Evolutionary conservation across 2,888 invertebrate genomes (phyloP), one percentile per base, ranked within the genome.

Genomic region (Abscondita cerata): DNA sequence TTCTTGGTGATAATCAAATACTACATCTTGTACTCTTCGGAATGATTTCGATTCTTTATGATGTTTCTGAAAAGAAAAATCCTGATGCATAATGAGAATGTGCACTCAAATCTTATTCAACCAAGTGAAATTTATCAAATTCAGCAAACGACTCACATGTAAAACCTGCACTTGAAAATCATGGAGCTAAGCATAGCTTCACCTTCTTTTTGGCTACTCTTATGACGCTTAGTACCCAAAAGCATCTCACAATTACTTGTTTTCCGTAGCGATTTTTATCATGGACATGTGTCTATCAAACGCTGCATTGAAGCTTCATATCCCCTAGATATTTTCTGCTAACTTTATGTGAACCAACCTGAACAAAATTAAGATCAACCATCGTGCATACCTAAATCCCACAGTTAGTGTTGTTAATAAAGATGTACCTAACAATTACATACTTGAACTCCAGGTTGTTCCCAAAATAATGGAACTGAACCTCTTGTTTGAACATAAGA

Each of bases 401-500:
- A 41, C 12, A 41, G 18, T 41, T 8, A 41, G 16, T 16, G 15
- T 16, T 12, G 16, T 41, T 15, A 13, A 8, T 8, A 41, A 16
- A 18, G 19, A 46, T 19, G n/a, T 46, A 46, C 15, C 20, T 36
- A 36, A 36, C 36, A 2, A 36, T 36, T 38, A 44, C 33, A 61
- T 76, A 86, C 86, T 83, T 97, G 96, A 9, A 98, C 90, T 8
- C 98, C 98, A 0, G 98, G 97, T 78, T 99, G 99, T 78, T 99
- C 98, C 97, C 98, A 99, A 82, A 99, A 99, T 16, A 99, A 82
- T 0, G 99, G 98, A 0, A 99, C 96, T 0, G 98, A 98, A 0
- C 99, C 99, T 71, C 98, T 86, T 0, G 96, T 96, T 82, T 95
- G 94, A 9, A 99, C 83, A 76, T 92, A 94, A 4, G 96, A 96